These are phyloP conservation scores for Boulengeromyrus knoepffleri DNA, from an alignment of 2,113 vertebrate genomes.

Conservation along the genomic window DNA sequence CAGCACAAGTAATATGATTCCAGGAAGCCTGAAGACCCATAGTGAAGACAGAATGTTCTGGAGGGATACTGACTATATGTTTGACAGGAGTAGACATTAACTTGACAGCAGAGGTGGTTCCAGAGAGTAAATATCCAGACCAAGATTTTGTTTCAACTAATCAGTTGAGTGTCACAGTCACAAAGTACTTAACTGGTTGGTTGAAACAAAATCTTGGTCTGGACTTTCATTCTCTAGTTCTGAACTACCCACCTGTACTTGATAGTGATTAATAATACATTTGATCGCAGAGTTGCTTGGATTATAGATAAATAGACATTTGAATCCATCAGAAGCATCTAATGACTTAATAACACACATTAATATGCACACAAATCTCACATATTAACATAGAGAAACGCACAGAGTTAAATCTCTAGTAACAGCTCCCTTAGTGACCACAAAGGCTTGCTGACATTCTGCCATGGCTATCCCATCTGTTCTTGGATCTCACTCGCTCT, in stretches of 20 bases:
- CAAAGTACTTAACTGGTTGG: background rate
- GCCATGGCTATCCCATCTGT: background rate
- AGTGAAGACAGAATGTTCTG: background rate
- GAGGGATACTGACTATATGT: background rate
- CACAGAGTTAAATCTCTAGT: background rate
- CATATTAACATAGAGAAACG: background rate
- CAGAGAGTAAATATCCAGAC: background rate
- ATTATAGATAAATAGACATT: background rate
- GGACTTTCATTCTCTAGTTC: background rate
- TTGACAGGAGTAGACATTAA: background rate
- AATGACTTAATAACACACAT: background rate
- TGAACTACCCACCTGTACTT: background rate
- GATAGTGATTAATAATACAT: background rate
- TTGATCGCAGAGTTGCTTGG: background rate
- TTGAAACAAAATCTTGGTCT: background rate
- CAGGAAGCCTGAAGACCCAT: background rate
- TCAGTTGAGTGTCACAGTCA: background rate
- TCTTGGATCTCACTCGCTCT: background rate
- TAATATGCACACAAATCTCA: background rate
- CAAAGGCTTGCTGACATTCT: background rate
- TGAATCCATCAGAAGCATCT: background rate
- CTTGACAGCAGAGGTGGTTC: background rate
- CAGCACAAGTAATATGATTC: background rate
- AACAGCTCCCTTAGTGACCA: background rate
- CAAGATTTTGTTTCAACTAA: background rate